Evolutionary conservation across 2,888 invertebrate genomes (phyloP), one percentile per base, ranked within the genome.

Genomic region (Prionchulus punctatus): DNA sequence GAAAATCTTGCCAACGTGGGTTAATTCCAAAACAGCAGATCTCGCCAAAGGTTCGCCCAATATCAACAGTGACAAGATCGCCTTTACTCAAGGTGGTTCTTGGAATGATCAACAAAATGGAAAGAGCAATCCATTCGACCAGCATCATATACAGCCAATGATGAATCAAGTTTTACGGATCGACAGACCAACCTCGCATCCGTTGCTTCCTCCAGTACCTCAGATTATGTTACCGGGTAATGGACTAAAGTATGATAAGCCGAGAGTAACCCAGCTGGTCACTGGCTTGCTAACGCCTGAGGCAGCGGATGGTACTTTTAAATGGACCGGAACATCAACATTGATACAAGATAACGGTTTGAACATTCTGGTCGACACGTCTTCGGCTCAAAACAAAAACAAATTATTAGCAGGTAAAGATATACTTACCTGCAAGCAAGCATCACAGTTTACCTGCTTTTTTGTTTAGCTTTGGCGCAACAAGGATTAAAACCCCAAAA

Each of bases 401-500:
- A 23, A 12, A 21, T 45, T 45, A 23, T 23, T 21, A 45, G 47
- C 23, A 36, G 47, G 47, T 45, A 45, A 45, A 23, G 23, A 45
- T 23, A 45, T 23, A 18, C n/a, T 12, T 12, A 45, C 7, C 15
- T 12, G 23, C 4, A 12, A 21, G 15, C 47, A 12, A 45, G 23
- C 7, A 7, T 23, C 23, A 45, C 4, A 21, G 7, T 23, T 45
- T 12, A 21, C 23, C 4, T 12, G 7, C 7, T 45, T 21, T 49
- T 49, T 28, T 28, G 28, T 49, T 49, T 21, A 49, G 50, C 50
- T 28, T 43, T 53, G 53, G 53, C 53, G 7, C 42, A 53, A 53
- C 53, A 53, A 43, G 53, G 43, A 23, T 48, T 53, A 23, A 43
- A 36, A 25, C 53, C 53, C 4, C 42, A 53, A 23, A 45, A 53